These are phyloP conservation scores for Brachystomella parvula DNA, from an alignment of 1,140 invertebrate species.

Conservation along the genomic window DNA sequence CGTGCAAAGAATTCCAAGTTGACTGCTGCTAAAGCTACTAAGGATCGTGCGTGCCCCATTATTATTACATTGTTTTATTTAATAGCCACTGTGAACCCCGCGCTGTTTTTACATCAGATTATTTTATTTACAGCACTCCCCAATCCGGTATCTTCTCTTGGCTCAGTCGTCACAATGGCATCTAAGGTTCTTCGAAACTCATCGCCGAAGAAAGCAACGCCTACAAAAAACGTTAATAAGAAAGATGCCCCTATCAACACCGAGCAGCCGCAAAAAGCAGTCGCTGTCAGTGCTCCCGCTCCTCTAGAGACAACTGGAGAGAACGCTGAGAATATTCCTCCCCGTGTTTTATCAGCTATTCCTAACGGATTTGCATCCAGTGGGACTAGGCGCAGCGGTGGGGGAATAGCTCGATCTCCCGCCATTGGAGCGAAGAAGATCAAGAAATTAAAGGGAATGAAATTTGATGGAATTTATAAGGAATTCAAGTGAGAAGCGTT, in stretches of 20 bases:
- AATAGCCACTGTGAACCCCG: background rate
- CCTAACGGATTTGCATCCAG: background rate
- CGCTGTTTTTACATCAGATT: background rate
- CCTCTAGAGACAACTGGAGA: background rate
- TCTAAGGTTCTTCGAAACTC: too few relatives aligned
- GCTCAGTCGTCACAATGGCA: background rate
- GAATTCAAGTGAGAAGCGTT: slow-evolving; percentile 19
- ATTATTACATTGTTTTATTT: background rate
- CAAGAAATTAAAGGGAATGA: slow-evolving; percentile 13
- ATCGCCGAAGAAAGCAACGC: background rate
- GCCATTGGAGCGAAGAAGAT: background rate
- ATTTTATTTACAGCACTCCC: background rate
- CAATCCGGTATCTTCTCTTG: background rate
- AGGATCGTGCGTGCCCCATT: background rate
- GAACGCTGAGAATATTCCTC: background rate
- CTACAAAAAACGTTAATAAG: background rate
- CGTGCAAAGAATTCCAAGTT: too few relatives aligned
- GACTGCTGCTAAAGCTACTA: too few relatives aligned
- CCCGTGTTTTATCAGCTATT: slow-evolving; percentile 1
- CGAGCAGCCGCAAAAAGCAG: slow-evolving; percentile 26
- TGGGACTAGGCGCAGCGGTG: background rate
- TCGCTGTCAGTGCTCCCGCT: background rate
- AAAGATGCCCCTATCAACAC: background rate
- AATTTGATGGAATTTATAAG: slow-evolving; percentile 5
- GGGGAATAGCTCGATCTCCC: background rate